A percentile compares a stretch with the other conserved stretches of the same genome.
Evolutionary conservation across 2,113 vertebrate genomes (phyloP).

Genomic region (Ramphastos sulfuratus): DNA sequence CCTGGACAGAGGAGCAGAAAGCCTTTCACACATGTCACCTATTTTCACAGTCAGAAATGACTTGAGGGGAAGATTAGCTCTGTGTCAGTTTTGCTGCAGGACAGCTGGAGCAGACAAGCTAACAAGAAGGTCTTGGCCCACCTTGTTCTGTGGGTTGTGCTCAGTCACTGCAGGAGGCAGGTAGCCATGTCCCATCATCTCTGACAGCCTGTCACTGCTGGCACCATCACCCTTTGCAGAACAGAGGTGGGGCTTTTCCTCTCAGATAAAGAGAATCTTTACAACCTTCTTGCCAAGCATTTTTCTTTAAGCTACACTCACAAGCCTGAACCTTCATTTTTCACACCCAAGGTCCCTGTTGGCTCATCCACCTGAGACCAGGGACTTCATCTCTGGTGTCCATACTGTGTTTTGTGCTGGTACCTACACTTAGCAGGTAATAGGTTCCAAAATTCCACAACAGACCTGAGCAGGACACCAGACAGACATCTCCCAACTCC

Average conservation of each 20-base stretch:
- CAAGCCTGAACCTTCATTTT: not conserved
- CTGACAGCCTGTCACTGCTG: accelerated
- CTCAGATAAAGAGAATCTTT: not conserved
- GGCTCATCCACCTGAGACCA: not conserved
- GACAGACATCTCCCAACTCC: not conserved
- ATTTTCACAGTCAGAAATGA: not conserved
- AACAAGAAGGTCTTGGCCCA: not conserved
- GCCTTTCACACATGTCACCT: not conserved
- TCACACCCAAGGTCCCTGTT: not conserved
- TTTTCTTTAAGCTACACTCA: not conserved
- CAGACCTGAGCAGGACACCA: not conserved
- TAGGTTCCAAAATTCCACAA: not conserved
- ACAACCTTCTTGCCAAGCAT: not conserved
- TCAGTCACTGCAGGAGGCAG: not conserved
- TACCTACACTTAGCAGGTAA: not conserved
- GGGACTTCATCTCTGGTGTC: not conserved
- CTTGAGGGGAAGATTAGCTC: accelerated
- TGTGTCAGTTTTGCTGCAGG: not conserved
- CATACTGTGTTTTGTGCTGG: accelerated
- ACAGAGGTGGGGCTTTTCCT: not conserved
- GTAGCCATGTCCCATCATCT: accelerated
- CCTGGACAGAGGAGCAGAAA: not conserved
- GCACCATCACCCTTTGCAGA: not conserved
- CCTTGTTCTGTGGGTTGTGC: accelerated
- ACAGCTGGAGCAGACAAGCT: not conserved